Evolutionary conservation across 2,113 vertebrate species (phyloP).

Genomic region (Emydura subglobosa): DNA sequence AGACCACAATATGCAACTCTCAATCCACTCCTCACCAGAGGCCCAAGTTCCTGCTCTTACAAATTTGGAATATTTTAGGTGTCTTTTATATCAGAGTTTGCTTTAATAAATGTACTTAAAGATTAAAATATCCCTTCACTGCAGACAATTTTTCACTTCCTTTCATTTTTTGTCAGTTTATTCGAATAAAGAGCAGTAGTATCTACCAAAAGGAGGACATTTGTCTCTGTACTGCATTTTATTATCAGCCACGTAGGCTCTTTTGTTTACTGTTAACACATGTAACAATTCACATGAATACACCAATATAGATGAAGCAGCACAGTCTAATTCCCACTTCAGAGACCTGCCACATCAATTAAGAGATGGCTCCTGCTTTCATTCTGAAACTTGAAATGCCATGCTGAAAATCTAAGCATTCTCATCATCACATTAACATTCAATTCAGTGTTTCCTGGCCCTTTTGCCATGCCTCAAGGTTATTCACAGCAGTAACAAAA

Average conservation of each 20-base stretch:
- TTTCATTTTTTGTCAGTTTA: neutral
- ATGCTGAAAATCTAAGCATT: neutral
- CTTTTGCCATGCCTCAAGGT: conserved; percentile 57
- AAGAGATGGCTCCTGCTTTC: conserved; percentile 48
- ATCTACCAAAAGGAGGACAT: neutral
- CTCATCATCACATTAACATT: conserved; percentile 33
- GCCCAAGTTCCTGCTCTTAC: neutral
- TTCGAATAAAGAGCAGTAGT: neutral
- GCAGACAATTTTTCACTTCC: neutral
- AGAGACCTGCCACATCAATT: conserved; percentile 60
- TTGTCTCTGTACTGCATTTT: neutral
- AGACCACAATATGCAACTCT: neutral
- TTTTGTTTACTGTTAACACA: conserved; percentile 39
- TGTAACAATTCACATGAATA: conserved; percentile 35
- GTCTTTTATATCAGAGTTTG: neutral
- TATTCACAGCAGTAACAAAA: conserved; percentile 43
- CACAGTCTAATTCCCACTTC: conserved; percentile 48
- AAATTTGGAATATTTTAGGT: neutral
- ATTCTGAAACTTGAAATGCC: conserved; percentile 53
- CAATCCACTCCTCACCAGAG: neutral
- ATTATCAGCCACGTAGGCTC: neutral
- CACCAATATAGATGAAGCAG: neutral
- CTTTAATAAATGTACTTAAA: neutral
- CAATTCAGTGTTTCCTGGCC: conserved; percentile 10
- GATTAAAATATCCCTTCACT: neutral